Conservation (phyloP, 30 jellyfish, hydroid and myxozoan species). For the Turritopsis dohrnii region DNA sequence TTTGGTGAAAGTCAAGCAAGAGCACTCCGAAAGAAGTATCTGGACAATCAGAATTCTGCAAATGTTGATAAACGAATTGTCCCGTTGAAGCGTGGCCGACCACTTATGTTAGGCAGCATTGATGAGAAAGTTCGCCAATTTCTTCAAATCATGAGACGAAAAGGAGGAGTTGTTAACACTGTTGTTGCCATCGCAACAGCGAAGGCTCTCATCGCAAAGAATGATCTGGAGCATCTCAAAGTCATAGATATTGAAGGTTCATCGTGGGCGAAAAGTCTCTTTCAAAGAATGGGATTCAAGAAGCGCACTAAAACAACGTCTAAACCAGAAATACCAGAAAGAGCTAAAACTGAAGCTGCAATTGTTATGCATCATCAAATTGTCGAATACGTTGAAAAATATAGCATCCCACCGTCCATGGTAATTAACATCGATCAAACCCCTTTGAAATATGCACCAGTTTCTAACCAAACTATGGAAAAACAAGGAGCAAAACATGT, state of each 20-base stretch:
- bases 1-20: not conserved
- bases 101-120: constrained; percentile 2
- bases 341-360: constrained; percentile 22
- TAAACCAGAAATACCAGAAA: constrained; percentile 18
- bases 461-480: not conserved
- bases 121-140: not conserved
- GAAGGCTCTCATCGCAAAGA: constrained; percentile 26
- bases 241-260: constrained; percentile 5
- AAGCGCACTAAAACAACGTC: constrained; percentile 7
- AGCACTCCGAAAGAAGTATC: not conserved
- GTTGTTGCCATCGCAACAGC: constrained; percentile 25
- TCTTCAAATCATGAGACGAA: not conserved
- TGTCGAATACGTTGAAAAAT: not conserved
- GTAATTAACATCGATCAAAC: constrained; percentile 22
- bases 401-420: constrained; percentile 4
- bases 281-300: constrained; percentile 23
- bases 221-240: not conserved
- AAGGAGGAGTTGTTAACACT: constrained; percentile 4
- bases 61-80: not conserved
- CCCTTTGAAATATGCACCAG: constrained; percentile 19
- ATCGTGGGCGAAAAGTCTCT: constrained; percentile 32
- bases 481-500: constrained; percentile 1
- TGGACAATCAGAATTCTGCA: not conserved
- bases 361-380: not conserved
- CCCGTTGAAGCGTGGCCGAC: constrained; percentile 6